Conservation (phyloP, 2,888 invertebrate genomes). For the Neoitamus cyanurus region DNA sequence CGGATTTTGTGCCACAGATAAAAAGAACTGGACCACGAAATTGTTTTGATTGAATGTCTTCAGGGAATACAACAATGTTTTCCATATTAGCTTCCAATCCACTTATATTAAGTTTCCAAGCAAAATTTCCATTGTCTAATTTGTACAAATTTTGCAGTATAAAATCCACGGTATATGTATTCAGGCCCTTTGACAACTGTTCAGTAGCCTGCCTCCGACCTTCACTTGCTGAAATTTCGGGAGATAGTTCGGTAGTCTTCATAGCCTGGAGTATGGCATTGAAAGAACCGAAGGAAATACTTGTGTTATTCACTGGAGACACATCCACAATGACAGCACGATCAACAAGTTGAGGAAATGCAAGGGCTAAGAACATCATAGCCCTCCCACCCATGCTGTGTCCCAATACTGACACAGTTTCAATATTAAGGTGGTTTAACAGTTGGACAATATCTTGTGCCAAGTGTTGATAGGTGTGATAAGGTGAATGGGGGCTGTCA, state of each 20-base stretch:
- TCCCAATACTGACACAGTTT: constrained; percentile 79
- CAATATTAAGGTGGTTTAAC: constrained; percentile 72
- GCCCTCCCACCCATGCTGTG: constrained; percentile 98
- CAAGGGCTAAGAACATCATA: constrained; percentile 85
- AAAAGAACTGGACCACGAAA: constrained; percentile 81
- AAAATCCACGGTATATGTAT: constrained; percentile 77
- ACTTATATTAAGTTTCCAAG: constrained; percentile 84
- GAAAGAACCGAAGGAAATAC: constrained; percentile 68
- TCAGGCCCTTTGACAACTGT: constrained; percentile 71
- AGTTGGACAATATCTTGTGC: constrained; percentile 78
- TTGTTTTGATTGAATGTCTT: constrained; percentile 18
- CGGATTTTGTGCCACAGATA: constrained; percentile 84
- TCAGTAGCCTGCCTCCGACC: constrained; percentile 76
- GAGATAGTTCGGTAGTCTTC: constrained; percentile 71
- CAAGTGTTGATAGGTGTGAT: constrained; percentile 81
- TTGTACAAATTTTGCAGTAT: constrained; percentile 87
- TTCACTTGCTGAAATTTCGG: constrained; percentile 74
- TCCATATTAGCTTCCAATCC: constrained; percentile 75
- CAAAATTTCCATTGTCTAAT: constrained; percentile 71
- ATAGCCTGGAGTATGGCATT: constrained; percentile 74
- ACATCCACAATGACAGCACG: constrained; percentile 80
- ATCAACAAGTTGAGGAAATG: constrained; percentile 73
- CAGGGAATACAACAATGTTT: constrained; percentile 76
- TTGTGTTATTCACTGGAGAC: constrained; percentile 72
- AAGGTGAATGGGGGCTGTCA: constrained; percentile 83